phyloP scores from a whole-genome alignment of 2,888 invertebrate species.

The Ennomos quercinarius region DNA sequence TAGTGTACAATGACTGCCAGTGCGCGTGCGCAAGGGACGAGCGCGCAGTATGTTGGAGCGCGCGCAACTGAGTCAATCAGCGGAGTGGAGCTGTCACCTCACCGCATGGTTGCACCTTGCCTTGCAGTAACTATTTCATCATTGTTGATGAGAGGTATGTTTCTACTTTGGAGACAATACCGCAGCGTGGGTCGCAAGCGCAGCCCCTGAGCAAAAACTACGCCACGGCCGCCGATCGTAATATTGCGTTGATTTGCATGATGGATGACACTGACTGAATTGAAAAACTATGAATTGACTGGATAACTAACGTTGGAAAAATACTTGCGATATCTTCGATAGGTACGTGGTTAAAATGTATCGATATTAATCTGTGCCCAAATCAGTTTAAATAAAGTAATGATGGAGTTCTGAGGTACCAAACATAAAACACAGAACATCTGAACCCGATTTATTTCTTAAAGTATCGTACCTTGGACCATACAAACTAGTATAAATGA shows the following conservation, averaged over 20 bases:
- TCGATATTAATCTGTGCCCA: too few species aligned
- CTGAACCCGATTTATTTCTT: too few species aligned
- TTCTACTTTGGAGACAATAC: not conserved
- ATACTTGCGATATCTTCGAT: too few species aligned
- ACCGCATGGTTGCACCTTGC: constrained; percentile 6
- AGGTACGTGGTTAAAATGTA: too few species aligned
- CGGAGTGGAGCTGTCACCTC: constrained; percentile 12
- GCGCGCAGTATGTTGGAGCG: constrained; percentile 58
- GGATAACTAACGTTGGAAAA: too few species aligned
- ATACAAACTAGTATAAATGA: too few species aligned
- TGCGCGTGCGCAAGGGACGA: constrained; percentile 55
- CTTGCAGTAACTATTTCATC: constrained; percentile 6
- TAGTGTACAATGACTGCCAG: constrained; percentile 4
- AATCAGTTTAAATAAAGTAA: too few species aligned
- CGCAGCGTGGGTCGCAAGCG: constrained; percentile 1
- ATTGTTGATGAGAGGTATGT: constrained; percentile 6
- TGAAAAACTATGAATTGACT: too few species aligned
- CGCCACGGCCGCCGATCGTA: not conserved
- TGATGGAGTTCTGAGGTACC: too few species aligned
- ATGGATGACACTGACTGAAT: too few species aligned
- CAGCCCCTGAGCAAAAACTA: constrained; percentile 15
- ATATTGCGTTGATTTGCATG: not conserved
- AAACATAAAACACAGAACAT: too few species aligned
- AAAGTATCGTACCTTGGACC: too few species aligned
- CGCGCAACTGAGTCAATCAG: constrained; percentile 50